Evolutionary conservation across 1,140 invertebrate species (phyloP), one percentile per base, ranked within the genome.

Genomic region (Formica exsecta): DNA sequence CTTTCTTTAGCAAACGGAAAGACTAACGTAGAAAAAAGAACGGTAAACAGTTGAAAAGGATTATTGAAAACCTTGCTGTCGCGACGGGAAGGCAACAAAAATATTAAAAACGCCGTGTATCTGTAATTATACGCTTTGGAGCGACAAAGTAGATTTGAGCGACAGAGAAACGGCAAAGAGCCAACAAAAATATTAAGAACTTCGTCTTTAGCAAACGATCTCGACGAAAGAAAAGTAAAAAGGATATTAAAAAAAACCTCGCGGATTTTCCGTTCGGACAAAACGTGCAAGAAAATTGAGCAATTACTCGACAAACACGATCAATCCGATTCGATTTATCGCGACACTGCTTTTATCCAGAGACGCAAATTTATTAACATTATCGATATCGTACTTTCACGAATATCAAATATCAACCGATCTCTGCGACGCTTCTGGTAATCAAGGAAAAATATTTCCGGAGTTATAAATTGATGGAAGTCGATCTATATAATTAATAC

Each of bases 171-270:
- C 25, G 38, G 38, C 51, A 51, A 22, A 59, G 54, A 83, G 54
- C 54, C 57, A 83, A 81, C 66, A 73, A 73, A 81, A 81, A 71
- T 83, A 74, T 83, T 73, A 74, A 44, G 61, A 51, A 44, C 51
- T 38, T 73, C 8, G 38, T 13, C 51, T 13, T 36, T 73, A 25
- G 68, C 68, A 25, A 61, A n/a, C 79, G 68, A 74, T 80, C 48
- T 25, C n/a, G 66, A 61, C 11, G 25, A 38, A 16, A 44, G n/a
- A 59, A 73, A 74, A 57, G 66, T 36, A 73, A 83, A 83, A 29
- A 36, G 68, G 62, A 62, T 61, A 74, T 83, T 83, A 62, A 74
- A 83, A 83, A 73, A 83, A 73, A 61, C 8, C 51, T 22, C 54
- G 7, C 54, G 54, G 36, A 9, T 22, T 13, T 51, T 19, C 36